Percentiles rank a stretch among this genome's conserved stretches.
Evolutionary conservation across 2,113 vertebrate species (phyloP).

Genomic region (Cisticola juncidis): DNA sequence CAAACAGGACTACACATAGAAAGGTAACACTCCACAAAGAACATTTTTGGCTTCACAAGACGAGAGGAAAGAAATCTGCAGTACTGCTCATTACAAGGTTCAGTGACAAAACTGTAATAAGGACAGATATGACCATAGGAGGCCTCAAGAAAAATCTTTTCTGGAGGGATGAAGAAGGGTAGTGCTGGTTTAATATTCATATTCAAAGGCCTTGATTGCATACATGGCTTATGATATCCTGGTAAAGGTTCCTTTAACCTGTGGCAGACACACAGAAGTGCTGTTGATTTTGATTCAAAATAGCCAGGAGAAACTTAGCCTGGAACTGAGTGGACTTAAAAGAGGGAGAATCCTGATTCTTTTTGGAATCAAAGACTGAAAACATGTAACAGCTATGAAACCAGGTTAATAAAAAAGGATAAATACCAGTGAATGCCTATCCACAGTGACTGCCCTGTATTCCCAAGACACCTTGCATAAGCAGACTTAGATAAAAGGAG

Average conservation of each 20-base stretch:
- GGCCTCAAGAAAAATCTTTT: neutral
- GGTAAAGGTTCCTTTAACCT: neutral
- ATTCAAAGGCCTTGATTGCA: neutral
- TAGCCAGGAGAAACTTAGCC: neutral
- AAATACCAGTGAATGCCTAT: neutral
- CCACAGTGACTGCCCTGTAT: neutral
- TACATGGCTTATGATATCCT: accelerated
- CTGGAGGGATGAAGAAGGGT: neutral
- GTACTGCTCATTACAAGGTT: neutral
- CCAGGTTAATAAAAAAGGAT: neutral
- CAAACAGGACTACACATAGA: neutral
- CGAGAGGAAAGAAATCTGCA: neutral
- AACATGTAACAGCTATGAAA: neutral
- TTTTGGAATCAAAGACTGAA: neutral
- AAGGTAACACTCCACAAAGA: neutral
- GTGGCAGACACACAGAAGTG: neutral
- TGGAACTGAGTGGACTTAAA: neutral
- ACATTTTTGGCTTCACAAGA: neutral
- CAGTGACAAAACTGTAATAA: accelerated
- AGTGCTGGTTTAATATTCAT: neutral
- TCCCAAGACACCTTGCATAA: neutral
- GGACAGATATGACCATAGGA: neutral
- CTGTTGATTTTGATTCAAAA: neutral
- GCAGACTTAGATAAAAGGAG: neutral
- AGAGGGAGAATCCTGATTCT: neutral